Conservation (phyloP, 1,140 invertebrate genomes). For the Neodiprion virginianus region DNA sequence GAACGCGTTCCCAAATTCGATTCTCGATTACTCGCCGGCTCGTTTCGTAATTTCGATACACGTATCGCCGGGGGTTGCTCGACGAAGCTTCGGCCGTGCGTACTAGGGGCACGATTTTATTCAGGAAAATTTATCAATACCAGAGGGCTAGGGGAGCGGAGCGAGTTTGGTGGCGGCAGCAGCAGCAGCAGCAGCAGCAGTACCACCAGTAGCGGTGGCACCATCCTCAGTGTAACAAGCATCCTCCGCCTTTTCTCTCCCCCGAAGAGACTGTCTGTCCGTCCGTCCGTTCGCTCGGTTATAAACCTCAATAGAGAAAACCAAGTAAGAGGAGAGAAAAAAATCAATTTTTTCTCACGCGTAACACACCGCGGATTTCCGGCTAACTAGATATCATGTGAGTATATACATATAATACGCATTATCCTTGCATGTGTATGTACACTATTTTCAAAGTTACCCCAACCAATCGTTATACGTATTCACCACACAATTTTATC, state of each 20-base stretch:
- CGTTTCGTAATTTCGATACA: neutral
- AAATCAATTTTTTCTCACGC: no score
- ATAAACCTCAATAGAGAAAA: no score
- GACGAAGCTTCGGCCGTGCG: neutral
- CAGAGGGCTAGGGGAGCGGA: conserved; percentile 17
- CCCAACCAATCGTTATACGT: neutral
- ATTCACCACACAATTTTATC: neutral
- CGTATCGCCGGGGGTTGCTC: neutral
- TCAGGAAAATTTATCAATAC: conserved; percentile 61
- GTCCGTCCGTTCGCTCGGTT: no score
- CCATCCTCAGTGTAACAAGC: neutral
- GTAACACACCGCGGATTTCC: no score
- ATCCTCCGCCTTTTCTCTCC: neutral
- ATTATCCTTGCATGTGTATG: neutral
- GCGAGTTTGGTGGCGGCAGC: conserved; percentile 28
- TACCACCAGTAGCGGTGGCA: neutral
- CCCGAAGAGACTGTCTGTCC: no score
- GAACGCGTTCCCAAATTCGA: neutral
- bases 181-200: neutral
- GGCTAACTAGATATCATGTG: no score
- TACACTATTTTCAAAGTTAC: neutral
- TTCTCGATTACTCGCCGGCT: neutral
- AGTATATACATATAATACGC: conserved; percentile 38
- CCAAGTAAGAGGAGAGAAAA: no score
- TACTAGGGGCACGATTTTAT: neutral